phyloP scores from a whole-genome alignment of 2,797 vertebrate genomes.

The Octomys mimax region DNA sequence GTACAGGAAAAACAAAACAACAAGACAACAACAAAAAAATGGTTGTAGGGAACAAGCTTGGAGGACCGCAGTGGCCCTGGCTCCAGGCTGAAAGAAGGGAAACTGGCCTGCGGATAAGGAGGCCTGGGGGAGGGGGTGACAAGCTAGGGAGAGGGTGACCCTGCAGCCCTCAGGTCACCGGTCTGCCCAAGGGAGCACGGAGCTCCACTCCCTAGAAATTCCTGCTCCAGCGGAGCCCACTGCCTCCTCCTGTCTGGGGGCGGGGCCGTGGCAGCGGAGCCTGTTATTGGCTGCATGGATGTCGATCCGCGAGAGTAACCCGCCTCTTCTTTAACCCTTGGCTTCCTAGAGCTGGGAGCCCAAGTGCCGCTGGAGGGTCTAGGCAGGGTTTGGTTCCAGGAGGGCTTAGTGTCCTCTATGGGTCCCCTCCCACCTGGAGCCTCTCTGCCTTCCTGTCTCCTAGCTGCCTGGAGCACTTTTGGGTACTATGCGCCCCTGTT shows the following conservation, averaged over 20 bases:
- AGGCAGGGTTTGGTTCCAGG: fast-evolving
- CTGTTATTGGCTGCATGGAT: background rate
- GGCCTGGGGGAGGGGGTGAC: background rate
- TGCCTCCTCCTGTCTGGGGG: background rate
- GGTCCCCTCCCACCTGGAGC: no score
- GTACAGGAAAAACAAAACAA: background rate
- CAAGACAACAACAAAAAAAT: background rate
- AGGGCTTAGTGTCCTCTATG: fast-evolving
- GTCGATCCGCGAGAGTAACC: fast-evolving
- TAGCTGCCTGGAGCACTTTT: background rate
- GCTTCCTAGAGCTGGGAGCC: fast-evolving
- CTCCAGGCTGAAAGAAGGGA: background rate
- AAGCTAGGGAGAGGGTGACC: background rate
- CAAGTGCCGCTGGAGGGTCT: fast-evolving
- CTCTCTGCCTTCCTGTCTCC: background rate
- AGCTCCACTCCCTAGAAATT: slow-evolving; percentile 27
- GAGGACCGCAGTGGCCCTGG: background rate
- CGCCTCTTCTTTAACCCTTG: slow-evolving; percentile 18
- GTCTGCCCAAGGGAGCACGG: fast-evolving
- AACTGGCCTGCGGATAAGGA: background rate
- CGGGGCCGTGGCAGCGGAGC: background rate
- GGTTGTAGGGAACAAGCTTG: background rate
- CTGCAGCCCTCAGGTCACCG: background rate
- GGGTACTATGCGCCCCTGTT: fast-evolving
- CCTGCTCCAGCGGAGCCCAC: background rate